Percentiles rank a stretch among this genome's conserved stretches.
phyloP scores from a whole-genome alignment of 2,888 invertebrate genomes.

The Entomobrya proxima region DNA sequence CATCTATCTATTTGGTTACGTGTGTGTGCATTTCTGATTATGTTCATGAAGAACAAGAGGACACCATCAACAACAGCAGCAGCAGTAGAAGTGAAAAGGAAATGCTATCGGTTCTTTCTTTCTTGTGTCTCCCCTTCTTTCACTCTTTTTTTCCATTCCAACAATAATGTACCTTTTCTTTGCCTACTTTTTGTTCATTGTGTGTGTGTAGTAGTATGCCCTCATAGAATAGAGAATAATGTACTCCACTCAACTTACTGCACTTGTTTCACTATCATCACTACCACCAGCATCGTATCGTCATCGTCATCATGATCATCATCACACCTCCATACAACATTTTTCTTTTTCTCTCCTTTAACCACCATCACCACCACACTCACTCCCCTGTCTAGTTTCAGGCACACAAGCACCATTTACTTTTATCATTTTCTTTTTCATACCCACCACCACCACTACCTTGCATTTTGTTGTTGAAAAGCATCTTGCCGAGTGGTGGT shows the following conservation, averaged over 20 bases:
- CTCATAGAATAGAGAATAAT: constrained; percentile 13
- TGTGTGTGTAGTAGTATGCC: neutral
- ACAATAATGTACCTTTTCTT: constrained; percentile 11
- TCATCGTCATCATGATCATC: constrained; percentile 14
- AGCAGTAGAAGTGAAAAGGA: constrained; percentile 39
- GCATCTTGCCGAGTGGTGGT: no score
- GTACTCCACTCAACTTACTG: neutral
- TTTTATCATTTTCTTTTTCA: no score
- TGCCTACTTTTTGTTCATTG: neutral
- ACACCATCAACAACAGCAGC: no score
- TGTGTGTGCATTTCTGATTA: neutral
- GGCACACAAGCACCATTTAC: constrained; percentile 32
- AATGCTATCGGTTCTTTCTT: constrained; percentile 25
- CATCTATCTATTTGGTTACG: neutral
- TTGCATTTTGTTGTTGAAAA: no score
- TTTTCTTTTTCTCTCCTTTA: constrained; percentile 12
- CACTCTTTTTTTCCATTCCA: constrained; percentile 14
- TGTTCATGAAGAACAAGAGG: no score
- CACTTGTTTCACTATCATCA: constrained; percentile 39
- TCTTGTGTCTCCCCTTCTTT: neutral
- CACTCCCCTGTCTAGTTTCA: constrained; percentile 37
- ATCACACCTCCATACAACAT: constrained; percentile 28
- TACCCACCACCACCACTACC: no score
- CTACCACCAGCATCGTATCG: neutral
- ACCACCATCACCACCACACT: constrained; percentile 36